phyloP scores from a whole-genome alignment of 2,888 invertebrate genomes.

The Drosophila flavopinicola region DNA sequence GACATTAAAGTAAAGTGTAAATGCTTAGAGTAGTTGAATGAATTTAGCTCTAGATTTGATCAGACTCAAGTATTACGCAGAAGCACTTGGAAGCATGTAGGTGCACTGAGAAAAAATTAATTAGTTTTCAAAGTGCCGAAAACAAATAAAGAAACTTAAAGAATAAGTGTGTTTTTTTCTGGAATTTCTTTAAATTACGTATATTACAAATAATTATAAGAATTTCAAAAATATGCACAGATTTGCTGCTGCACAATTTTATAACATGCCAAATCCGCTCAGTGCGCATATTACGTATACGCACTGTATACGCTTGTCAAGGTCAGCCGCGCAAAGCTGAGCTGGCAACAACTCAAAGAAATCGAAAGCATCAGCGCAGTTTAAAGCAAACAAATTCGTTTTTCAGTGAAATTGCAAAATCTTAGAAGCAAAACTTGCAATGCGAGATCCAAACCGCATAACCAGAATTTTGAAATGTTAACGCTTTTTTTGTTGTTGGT shows the following conservation, averaged over 20 bases:
- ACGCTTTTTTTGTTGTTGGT: too few species aligned
- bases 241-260: neutral
- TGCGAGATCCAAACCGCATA: constrained; percentile 49
- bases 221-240: too few species aligned
- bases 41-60: neutral
- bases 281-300: constrained; percentile 51
- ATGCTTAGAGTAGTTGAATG: neutral
- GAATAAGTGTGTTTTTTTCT: too few species aligned
- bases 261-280: too few species aligned
- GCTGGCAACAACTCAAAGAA: constrained; percentile 22
- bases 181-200: too few species aligned
- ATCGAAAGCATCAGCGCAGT: constrained; percentile 40
- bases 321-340: constrained; percentile 26
- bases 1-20: constrained; percentile 11
- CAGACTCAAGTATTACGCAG: neutral
- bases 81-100: neutral
- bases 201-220: too few species aligned
- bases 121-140: too few species aligned
- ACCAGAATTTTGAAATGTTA: constrained; percentile 52
- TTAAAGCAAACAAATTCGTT: neutral
- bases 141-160: too few species aligned
- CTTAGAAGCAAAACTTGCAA: constrained; percentile 34
- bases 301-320: constrained; percentile 27
- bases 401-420: constrained; percentile 50
- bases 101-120: too few species aligned